These are phyloP conservation scores for Anser brachyrhynchus DNA, from an alignment of 2,113 vertebrate species.

Conservation along the genomic window DNA sequence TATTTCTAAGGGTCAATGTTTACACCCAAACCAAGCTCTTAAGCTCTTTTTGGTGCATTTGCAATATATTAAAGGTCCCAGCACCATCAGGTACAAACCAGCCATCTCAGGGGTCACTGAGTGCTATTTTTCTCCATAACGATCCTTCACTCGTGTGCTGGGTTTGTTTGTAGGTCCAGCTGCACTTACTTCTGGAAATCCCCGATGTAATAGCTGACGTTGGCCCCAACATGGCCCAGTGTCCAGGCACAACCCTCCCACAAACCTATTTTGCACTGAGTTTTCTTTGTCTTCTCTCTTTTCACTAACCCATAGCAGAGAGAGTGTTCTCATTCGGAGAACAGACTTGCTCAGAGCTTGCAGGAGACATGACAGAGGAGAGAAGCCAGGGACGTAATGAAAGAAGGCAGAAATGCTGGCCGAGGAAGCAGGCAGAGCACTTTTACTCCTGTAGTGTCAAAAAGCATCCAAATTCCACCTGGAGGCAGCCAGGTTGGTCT, in stretches of 20 bases:
- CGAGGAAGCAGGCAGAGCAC: background rate
- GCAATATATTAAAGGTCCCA: fast-evolving
- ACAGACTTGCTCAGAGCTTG: background rate
- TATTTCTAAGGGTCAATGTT: background rate
- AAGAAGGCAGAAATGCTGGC: background rate
- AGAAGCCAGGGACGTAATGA: background rate
- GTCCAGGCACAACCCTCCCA: background rate
- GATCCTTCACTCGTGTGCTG: background rate
- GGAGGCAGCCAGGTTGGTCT: background rate
- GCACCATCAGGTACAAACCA: fast-evolving
- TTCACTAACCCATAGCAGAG: background rate
- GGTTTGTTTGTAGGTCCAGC: background rate
- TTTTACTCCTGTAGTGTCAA: background rate
- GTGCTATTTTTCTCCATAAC: background rate
- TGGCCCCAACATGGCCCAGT: background rate
- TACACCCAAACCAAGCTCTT: background rate
- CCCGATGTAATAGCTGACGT: background rate
- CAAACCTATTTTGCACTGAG: background rate
- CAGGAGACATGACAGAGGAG: background rate
- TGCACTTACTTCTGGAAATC: background rate
- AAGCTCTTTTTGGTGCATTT: background rate
- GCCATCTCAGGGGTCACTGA: background rate
- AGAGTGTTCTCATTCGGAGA: background rate
- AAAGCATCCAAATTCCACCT: background rate
- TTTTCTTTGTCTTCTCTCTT: background rate